A percentile compares a stretch with the other conserved stretches of the same genome.
phyloP scores from a whole-genome alignment of 2,888 invertebrate species.

The Drosophila testacea region DNA sequence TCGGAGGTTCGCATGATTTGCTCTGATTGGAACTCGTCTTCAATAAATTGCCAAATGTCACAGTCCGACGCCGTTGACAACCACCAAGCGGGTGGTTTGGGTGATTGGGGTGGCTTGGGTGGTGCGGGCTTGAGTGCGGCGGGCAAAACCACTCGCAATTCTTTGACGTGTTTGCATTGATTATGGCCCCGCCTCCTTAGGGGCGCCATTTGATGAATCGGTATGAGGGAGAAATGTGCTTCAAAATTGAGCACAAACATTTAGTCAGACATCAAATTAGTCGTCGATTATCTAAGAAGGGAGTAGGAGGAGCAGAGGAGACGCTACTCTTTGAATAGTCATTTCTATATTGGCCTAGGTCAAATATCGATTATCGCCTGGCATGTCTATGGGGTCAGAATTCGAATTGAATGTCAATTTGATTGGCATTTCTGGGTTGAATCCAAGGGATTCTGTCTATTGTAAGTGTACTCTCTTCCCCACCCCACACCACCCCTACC shows the following conservation, averaged over 20 bases:
- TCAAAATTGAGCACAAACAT: constrained; percentile 51
- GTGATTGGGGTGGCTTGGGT: not conserved
- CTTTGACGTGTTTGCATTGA: constrained; percentile 73
- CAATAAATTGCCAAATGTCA: constrained; percentile 81
- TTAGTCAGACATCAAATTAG: constrained; percentile 74
- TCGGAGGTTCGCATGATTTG: constrained; percentile 76
- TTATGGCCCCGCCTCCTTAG: constrained; percentile 32
- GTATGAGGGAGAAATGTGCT: constrained; percentile 22
- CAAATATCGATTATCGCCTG: constrained; percentile 77
- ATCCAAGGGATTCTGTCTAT: constrained; percentile 26
- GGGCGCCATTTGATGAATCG: constrained; percentile 50
- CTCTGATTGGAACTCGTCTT: constrained; percentile 77
- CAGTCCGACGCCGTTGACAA: constrained; percentile 61
- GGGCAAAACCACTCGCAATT: constrained; percentile 39
- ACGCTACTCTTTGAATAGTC: constrained; percentile 36
- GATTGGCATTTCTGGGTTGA: constrained; percentile 67
- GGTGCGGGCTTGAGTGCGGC: too few species aligned
- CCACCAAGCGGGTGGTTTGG: constrained; percentile 4
- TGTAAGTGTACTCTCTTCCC: not conserved
- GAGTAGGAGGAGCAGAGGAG: too few species aligned
- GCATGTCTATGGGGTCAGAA: constrained; percentile 66
- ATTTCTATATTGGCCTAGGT: constrained; percentile 76
- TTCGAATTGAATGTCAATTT: constrained; percentile 77
- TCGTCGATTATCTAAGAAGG: constrained; percentile 67
- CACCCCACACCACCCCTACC: too few species aligned